phyloP scores from a whole-genome alignment of 2,797 vertebrate species.

The Chromobotia macracanthus region DNA sequence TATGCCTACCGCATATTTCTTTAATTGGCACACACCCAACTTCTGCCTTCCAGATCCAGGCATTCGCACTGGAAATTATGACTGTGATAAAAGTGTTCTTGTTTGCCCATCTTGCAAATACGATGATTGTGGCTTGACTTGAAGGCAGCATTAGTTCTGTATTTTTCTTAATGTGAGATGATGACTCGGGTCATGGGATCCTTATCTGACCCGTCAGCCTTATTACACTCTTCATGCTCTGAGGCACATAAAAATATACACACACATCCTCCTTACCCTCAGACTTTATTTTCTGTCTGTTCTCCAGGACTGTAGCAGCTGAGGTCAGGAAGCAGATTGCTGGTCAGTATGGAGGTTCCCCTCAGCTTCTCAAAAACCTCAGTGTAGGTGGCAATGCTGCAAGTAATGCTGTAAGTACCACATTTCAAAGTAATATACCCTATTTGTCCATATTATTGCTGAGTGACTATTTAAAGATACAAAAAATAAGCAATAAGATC shows the following conservation, averaged over 20 bases:
- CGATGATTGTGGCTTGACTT: too few species aligned
- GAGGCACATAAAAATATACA: not conserved
- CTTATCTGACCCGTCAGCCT: not conserved
- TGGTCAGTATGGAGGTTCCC: constrained; percentile 94
- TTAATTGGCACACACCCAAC: too few species aligned
- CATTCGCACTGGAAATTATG: too few species aligned
- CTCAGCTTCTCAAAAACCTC: constrained; percentile 96
- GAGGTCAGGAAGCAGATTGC: constrained; percentile 99
- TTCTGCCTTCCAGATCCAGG: too few species aligned
- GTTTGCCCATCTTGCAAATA: too few species aligned
- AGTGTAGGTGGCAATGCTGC: constrained; percentile 84
- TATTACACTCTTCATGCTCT: not conserved
- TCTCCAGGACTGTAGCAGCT: constrained; percentile 91
- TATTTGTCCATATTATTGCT: not conserved
- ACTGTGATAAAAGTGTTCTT: too few species aligned
- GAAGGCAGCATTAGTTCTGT: not conserved
- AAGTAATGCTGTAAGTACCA: constrained; percentile 82
- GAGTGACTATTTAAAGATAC: constrained; percentile 4
- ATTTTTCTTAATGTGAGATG: not conserved
- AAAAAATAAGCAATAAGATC: too few species aligned
- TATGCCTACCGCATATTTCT: too few species aligned
- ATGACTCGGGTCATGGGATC: not conserved
- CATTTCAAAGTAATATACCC: not conserved
- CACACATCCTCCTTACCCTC: not conserved
- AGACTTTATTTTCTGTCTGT: constrained; percentile 11